Percentiles rank a stretch among this genome's conserved stretches.
Evolutionary conservation across 30 jellyfish, hydroid and myxozoan species (phyloP).

Genomic region (Pelagia noctiluca): DNA sequence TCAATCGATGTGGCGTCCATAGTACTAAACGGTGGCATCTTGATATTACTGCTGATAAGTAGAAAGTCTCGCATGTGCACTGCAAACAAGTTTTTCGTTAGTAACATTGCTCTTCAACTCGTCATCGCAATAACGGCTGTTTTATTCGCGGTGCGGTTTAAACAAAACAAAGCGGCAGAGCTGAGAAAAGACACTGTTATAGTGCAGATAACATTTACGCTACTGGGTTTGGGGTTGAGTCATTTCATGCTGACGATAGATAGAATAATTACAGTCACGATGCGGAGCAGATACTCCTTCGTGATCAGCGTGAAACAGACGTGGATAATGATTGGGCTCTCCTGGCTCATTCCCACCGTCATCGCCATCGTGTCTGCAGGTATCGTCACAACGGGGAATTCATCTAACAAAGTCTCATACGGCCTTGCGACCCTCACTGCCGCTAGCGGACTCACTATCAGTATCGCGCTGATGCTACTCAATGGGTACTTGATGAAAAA

Average conservation of each 20-base stretch:
- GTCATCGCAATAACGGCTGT: constrained; percentile 66
- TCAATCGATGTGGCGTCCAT: constrained; percentile 56
- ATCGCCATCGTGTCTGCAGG: constrained; percentile 60
- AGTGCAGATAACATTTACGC: constrained; percentile 76
- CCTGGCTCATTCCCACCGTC: constrained; percentile 71
- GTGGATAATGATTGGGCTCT: constrained; percentile 58
- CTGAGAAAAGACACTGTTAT: constrained; percentile 77
- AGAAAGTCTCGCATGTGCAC: constrained; percentile 42
- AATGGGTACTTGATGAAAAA: constrained; percentile 31
- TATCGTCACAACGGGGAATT: constrained; percentile 54
- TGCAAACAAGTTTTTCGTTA: constrained; percentile 48
- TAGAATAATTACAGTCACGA: constrained; percentile 49
- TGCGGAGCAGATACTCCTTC: constrained; percentile 22
- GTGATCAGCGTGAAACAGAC: constrained; percentile 50
- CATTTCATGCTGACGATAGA: constrained; percentile 72
- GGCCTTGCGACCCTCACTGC: constrained; percentile 70
- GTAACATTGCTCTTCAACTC: constrained; percentile 51
- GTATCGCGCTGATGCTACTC: constrained; percentile 31
- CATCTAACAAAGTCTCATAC: constrained; percentile 71
- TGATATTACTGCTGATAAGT: constrained; percentile 33
- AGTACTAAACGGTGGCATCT: constrained; percentile 49
- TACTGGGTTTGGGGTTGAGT: constrained; percentile 61
- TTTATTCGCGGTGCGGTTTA: constrained; percentile 52
- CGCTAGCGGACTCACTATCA: constrained; percentile 57
- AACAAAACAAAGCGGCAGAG: constrained; percentile 49